A percentile compares a stretch with the other conserved stretches of the same genome.
Conservation (phyloP, 2,113 vertebrate genomes). For the Oreocharis arfaki region DNA sequence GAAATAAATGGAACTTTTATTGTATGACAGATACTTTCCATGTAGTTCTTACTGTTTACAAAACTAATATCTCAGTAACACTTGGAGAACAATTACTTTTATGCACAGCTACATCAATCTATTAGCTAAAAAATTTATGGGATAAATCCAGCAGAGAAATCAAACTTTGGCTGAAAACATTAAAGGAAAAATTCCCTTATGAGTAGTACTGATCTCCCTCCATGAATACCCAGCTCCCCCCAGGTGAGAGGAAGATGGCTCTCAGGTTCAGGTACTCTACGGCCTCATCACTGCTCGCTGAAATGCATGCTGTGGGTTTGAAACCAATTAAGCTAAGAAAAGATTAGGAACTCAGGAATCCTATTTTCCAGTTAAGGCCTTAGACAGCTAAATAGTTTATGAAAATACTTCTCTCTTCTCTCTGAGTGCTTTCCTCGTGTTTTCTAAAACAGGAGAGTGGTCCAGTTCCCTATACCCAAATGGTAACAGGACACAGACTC, state of each 20-base stretch:
- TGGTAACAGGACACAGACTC: neutral
- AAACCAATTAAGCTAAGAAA: neutral
- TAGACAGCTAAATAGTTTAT: neutral
- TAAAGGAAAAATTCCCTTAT: neutral
- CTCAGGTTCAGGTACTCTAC: neutral
- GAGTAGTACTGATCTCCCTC: neutral
- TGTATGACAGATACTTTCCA: neutral
- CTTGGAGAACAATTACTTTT: neutral
- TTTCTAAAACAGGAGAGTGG: neutral
- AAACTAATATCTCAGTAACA: neutral
- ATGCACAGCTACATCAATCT: neutral
- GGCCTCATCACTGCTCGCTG: neutral
- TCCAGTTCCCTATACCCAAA: neutral
- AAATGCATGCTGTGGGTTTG: neutral
- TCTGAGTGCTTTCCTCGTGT: neutral
- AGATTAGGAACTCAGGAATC: neutral
- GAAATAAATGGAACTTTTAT: neutral
- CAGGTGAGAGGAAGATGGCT: neutral
- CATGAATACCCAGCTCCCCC: neutral
- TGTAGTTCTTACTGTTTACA: neutral
- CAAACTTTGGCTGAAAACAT: neutral
- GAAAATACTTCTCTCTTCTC: neutral
- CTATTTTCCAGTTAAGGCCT: neutral
- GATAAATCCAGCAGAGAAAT: neutral
- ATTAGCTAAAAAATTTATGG: neutral